A percentile compares a stretch with the other conserved stretches of the same genome.
These are phyloP conservation scores for Sipha flava DNA, from an alignment of 1,140 invertebrate species.

Conservation along the genomic window DNA sequence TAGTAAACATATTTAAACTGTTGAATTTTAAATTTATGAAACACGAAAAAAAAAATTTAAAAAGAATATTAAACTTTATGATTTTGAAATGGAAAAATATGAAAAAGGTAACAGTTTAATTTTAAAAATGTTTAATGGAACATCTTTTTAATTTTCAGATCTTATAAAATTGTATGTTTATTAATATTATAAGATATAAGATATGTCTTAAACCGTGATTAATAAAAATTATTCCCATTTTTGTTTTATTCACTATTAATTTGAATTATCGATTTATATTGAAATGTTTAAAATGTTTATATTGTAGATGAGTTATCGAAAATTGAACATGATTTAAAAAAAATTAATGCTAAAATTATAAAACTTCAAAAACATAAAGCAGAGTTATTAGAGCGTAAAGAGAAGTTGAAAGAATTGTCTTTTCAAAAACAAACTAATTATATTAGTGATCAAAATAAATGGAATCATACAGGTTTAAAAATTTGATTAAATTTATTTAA, in stretches of 20 bases:
- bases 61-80: no score
- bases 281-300: background rate
- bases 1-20: no score
- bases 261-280: background rate
- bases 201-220: no score
- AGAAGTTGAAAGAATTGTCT: background rate
- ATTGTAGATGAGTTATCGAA: background rate
- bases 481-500: background rate
- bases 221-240: no score
- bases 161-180: no score
- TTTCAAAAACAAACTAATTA: slow-evolving; percentile 14
- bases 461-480: background rate
- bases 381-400: background rate
- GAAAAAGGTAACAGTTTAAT: background rate
- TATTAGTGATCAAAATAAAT: slow-evolving; percentile 16
- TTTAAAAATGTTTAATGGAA: no score
- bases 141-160: no score
- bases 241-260: no score
- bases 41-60: no score
- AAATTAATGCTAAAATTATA: background rate
- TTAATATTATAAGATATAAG: no score
- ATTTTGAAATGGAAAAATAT: background rate
- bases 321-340: slow-evolving; percentile 5
- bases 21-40: no score
- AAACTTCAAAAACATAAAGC: slow-evolving; percentile 6